Base-by-base conservation (phyloP, 2,113 vertebrate species). In the Carettochelys insculpta region DNA sequence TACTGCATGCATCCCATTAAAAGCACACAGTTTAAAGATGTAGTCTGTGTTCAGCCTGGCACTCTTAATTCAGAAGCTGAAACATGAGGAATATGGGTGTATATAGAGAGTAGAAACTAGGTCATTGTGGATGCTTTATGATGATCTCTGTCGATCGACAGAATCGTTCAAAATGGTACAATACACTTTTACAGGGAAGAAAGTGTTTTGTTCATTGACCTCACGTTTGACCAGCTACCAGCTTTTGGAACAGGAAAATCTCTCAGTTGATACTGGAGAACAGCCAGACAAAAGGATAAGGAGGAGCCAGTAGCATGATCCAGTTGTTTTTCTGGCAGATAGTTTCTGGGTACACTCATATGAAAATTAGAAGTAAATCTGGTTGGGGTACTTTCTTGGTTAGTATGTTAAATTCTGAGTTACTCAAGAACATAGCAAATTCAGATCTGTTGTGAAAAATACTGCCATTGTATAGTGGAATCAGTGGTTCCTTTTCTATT, bases 231-330 rank as follows among this genome's bases (percentile, higher is more conserved):
- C 41, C 83, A 94, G 89, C 88, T 95, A 73, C 65, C 52, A 92
- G 68, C 65, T 82, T 96, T 93, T 93, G 86, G 87, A 95, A 88
- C 48, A 90, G 61, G 77, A 89, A 92, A 83, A 79, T 91, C 68
- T 95, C 80, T 38, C 85, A 87, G 91, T 94, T 97, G 88, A 85
- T 93, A 24, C 38, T 95, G 85, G 93, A 96, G 79, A 87, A 87
- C 41, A 52, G 87, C 89, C 90, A 92, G 65, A 90, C 93, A 53
- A 91, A 89, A 95, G 77, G 90, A 93, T 79, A n/a, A n/a, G n/a
- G 71, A 89, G 54, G 80, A 79, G 79, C 89, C 93, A 96, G 56
- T 83, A 96, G 80, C 78, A 65, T 31, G 61, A 92, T 90, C 80
- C 68, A 91, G 27, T 96, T 90, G 11, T 38, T 94, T 96, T 96